Conservation (phyloP, 2,113 vertebrate genomes). For the Redunca redunca region DNA sequence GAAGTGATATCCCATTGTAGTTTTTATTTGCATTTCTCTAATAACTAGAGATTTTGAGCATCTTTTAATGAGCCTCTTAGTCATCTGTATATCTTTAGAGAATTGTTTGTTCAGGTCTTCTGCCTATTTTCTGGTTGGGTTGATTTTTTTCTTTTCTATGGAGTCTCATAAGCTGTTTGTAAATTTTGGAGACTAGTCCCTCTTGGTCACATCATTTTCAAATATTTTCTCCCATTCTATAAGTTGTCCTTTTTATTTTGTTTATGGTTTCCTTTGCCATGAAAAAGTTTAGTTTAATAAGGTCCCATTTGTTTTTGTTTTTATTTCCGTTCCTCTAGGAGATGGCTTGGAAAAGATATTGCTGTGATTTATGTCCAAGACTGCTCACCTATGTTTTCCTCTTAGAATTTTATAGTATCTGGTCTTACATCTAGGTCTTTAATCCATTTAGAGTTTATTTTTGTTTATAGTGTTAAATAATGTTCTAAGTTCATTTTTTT, state of each 20-base stretch:
- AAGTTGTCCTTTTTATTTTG: not conserved
- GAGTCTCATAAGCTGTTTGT: not conserved
- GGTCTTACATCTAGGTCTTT: not conserved
- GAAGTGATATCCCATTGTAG: not conserved
- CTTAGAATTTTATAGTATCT: not conserved
- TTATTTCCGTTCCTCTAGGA: not conserved
- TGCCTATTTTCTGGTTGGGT: not conserved
- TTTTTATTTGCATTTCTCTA: not conserved
- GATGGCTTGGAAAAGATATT: not conserved
- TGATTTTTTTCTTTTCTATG: not conserved
- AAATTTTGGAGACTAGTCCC: not conserved
- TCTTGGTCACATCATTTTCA: not conserved
- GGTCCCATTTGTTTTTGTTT: not conserved
- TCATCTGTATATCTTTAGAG: not conserved
- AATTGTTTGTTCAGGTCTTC: not conserved
- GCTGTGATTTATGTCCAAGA: not conserved
- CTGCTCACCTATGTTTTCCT: not conserved
- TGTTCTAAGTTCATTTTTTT: not conserved
- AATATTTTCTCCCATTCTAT: not conserved
- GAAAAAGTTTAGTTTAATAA: not conserved
- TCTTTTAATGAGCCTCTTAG: not conserved
- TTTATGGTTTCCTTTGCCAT: not conserved
- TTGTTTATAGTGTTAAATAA: not conserved
- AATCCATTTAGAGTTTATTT: not conserved
- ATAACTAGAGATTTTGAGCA: not conserved